Evolutionary conservation across 1,140 invertebrate genomes (phyloP).

Genomic region (Brachionus plicatilis): DNA sequence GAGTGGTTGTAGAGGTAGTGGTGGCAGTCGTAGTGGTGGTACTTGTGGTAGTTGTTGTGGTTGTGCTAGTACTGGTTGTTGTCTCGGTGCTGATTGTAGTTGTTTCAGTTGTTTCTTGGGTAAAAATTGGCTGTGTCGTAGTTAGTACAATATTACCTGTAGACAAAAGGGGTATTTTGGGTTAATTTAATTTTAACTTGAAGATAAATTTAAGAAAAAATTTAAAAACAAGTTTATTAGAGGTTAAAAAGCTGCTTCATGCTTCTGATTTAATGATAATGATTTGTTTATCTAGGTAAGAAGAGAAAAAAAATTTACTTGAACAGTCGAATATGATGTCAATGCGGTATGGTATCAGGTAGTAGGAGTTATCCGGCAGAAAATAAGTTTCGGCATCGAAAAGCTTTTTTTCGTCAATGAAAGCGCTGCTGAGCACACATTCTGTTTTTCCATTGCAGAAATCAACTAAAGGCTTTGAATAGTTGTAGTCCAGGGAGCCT

Average conservation of each 20-base stretch:
- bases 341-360: slow-evolving; percentile 18
- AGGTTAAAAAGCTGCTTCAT: not conserved
- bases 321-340: slow-evolving; percentile 20
- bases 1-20: not conserved
- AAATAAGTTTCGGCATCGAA: slow-evolving; percentile 37
- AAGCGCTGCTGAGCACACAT: slow-evolving; percentile 14
- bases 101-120: not conserved
- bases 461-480: slow-evolving; percentile 35
- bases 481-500: slow-evolving; percentile 29
- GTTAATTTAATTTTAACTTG: not conserved
- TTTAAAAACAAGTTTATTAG: slow-evolving; percentile 20
- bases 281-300: not conserved
- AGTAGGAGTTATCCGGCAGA: slow-evolving; percentile 2
- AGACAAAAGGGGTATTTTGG: not conserved
- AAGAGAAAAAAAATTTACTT: slow-evolving; percentile 7
- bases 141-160: slow-evolving; percentile 8
- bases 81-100: not conserved
- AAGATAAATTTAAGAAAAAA: slow-evolving; percentile 7
- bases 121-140: not conserved
- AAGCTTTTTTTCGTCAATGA: slow-evolving; percentile 33
- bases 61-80: not conserved
- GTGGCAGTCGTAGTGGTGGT: not conserved
- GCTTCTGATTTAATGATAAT: not conserved
- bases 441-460: slow-evolving; percentile 30
- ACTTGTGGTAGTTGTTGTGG: not conserved